These are phyloP conservation scores for Bombus consobrinus DNA, from an alignment of 1,140 invertebrate genomes.

Conservation along the genomic window DNA sequence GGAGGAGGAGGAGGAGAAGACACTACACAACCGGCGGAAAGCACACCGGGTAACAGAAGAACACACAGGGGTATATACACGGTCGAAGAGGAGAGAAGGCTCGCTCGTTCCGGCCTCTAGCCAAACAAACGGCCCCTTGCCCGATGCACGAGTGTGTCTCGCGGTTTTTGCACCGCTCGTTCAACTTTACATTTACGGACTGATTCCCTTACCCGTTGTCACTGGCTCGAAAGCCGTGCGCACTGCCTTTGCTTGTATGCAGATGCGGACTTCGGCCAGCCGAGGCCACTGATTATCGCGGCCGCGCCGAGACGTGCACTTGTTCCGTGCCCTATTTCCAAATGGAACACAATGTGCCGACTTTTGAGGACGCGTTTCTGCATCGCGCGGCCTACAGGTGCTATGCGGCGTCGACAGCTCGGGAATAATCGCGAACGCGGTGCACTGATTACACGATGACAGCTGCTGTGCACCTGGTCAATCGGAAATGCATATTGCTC, in stretches of 20 bases:
- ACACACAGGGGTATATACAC: conserved; percentile 34
- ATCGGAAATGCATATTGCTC: not conserved
- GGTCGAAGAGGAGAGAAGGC: conserved; percentile 42
- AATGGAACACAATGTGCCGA: conserved; percentile 51
- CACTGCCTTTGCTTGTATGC: conserved; percentile 57
- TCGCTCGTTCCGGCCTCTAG: conserved; percentile 60
- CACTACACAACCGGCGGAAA: conserved; percentile 42
- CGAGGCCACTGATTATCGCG: conserved; percentile 56
- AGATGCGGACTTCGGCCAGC: conserved; percentile 44
- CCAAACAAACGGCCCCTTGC: conserved; percentile 64
- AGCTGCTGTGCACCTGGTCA: conserved; percentile 18
- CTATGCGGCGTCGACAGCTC: not conserved
- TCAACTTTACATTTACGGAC: conserved; percentile 73
- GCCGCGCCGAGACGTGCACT: not conserved
- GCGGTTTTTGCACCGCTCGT: conserved; percentile 61
- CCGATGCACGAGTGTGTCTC: conserved; percentile 51
- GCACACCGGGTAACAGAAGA: conserved; percentile 29
- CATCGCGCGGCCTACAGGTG: conserved; percentile 29
- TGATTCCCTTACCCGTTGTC: conserved; percentile 72
- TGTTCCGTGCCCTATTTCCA: conserved; percentile 45
- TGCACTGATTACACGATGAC: conserved; percentile 7
- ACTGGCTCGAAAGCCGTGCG: conserved; percentile 19
- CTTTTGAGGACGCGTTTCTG: conserved; percentile 16
- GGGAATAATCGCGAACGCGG: not conserved
- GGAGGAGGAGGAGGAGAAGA: conserved; percentile 41